Base-by-base conservation (phyloP, 1,140 invertebrate species). In the Melitaea cinxia region DNA sequence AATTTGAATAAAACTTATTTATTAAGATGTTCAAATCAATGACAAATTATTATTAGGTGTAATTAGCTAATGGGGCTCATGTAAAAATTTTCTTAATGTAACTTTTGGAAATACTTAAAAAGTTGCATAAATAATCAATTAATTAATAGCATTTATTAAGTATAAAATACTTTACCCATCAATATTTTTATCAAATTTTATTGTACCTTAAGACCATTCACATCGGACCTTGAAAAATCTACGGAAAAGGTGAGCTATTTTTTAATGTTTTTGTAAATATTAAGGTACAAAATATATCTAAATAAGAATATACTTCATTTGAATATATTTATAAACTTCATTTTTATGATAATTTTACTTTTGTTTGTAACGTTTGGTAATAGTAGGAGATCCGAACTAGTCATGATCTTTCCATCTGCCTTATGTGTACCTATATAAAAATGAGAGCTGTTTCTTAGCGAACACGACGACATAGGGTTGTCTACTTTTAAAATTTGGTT, bases 81-180 rank as follows among this genome's bases (percentile, higher is more conserved):
- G 17, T 6, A 42, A 7, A 17, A 17, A 15, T 42, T 42, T 15
- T n/a, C 9, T 42, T 15, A 4, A 39, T 2, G 0, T 33, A 33
- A 1, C 17, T 42, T 39, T 17, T 42, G 6, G 15, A 42, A 42
- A 7, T 42, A 42, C 14, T 42, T 15, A 37, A 42, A 17, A 1
- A 19, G n/a, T 42, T 42, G 37, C 37, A 42, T 9, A 42, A 42
- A 7, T 17, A 42, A 42, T 0, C 14, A 4, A 54, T 54, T 35
- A 54, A 54, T 54, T n/a, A 35, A 37, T 54, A 37, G 21, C 33
- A 4, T 37, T 37, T 37, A 54, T 12, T 54, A n/a, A 19, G 30
- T 37, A 54, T 54, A 54, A 53, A 54, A 54, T 23, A 12, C 17
- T 42, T 17, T 7, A n/a, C 37, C 5, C 37, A 42, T 42, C 37